Evolutionary conservation across 1,140 invertebrate genomes (phyloP), one percentile per base, ranked within the genome.

Genomic region (Venustaconcha ellipsiformis): DNA sequence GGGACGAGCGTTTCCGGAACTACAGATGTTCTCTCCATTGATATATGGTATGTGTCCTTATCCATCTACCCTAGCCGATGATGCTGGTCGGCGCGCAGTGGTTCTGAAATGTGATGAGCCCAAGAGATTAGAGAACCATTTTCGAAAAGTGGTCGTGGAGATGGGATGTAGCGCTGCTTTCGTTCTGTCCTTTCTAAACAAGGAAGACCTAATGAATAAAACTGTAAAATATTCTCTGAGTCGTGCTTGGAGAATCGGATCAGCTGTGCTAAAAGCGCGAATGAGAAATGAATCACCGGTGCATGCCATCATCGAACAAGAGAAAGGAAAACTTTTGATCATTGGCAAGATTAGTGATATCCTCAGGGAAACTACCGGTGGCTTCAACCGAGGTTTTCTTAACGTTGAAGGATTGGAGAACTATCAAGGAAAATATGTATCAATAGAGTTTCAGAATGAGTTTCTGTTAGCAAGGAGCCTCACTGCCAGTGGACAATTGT

Each of bases 361-460:
- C 13, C 63, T 64, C 18, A 77, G 87, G 13, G 81, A 85, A 67
- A 86, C 86, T 55, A 83, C 81, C 18, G 85, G 80, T 0, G 87
- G 86, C 1, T 89, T 88, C 67, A 88, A 83, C 69, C 77, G 63
- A 58, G 87, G 87, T 5, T 70, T 74, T 63, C 23, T 88, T 6
- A 64, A 63, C 20, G 69, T 89, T 15, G 80, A 78, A 23, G 86
- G 85, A 8, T 59, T 81, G 14, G 85, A 82, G 26, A n/a, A 76
- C 2, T 85, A 77, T 72, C 3, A 26, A 11, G 78, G 65, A 6
- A 73, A 77, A 64, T 65, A 66, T 8, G 17, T 86, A 1, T 13
- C 66, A 37, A 74, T 88, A 15, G 84, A 87, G 26, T 88, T 88
- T 70, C 86, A 88, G 73, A 88, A 88, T 74, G 87, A 88, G 74